Evolutionary conservation across 2,888 invertebrate species (phyloP), one percentile per base, ranked within the genome.

Genomic region (Didymodactylos carnosus): DNA sequence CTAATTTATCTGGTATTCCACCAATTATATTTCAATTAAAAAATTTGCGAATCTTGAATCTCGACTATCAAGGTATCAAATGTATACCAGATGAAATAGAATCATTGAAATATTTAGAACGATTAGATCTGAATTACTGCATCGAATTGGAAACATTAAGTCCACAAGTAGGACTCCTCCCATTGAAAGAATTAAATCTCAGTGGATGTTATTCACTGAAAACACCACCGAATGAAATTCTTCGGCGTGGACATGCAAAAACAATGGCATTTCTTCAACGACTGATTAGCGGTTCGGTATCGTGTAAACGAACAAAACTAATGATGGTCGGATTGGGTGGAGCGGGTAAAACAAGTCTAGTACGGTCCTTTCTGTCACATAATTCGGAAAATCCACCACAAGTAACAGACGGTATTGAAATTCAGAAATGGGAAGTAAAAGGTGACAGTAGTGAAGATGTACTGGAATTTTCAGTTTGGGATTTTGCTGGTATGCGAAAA

Each of bases 351-450:
- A 81, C 82, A 71, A 81, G 81, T 81, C 82, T 76, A 40, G 73
- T 75, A 35, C 69, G 71, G 23, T 40, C 72, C 25, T 72, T 74
- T n/a, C 53, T 74, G 14, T 41, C 29, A 51, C 39, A 40, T 23
- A 19, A 79, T 39, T 76, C 75, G 2, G 19, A 35, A 14, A 27
- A 79, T 19, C 76, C 77, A 29, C 79, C 79, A 4, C 79, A 78
- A 8, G 79, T 83, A 70, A 83, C 83, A 4, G 82, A 83, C 75
- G 83, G 83, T 46, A 83, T 83, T 39, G 82, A 83, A 77, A 83
- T 83, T 73, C 79, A 77, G 11, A 78, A 78, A 7, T 83, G 83
- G 83, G 76, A 78, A 13, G 73, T 75, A 7, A 40, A 72, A 19
- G 39, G 53, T 14, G 23, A 39, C 29, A 39, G 70, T 14, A n/a